These are phyloP conservation scores for Sebastes vulpes DNA, from an alignment of 2,797 vertebrate species.

Conservation along the genomic window DNA sequence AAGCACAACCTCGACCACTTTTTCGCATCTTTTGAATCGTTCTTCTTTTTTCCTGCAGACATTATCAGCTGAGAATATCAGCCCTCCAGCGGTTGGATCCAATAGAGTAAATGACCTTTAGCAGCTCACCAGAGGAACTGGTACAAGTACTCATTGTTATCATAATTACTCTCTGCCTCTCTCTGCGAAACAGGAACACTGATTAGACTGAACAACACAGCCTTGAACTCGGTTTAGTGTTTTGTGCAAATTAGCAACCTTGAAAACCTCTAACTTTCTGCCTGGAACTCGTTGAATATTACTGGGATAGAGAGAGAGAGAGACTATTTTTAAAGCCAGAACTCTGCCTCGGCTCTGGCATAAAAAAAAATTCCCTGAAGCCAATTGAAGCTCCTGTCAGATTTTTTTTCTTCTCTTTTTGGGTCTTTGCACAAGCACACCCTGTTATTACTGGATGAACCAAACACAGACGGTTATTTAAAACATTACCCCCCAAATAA, in stretches of 20 bases:
- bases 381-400: slow-evolving; percentile 16
- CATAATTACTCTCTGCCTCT: slow-evolving; percentile 52
- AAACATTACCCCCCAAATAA: not conserved
- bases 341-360: not conserved
- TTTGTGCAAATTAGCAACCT: slow-evolving; percentile 45
- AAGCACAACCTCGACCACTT: not conserved
- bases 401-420: not conserved
- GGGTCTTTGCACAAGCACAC: not conserved
- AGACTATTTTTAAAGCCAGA: slow-evolving; percentile 7
- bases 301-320: not conserved
- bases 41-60: not conserved
- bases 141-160: slow-evolving; percentile 35
- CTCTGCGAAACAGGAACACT: slow-evolving; percentile 36
- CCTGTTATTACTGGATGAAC: not conserved
- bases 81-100: not conserved
- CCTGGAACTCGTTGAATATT: not conserved
- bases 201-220: slow-evolving; percentile 40
- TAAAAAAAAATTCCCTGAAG: slow-evolving; percentile 23
- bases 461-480: not conserved
- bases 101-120: slow-evolving; percentile 45
- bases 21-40: not conserved
- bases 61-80: not conserved
- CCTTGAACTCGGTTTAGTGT: slow-evolving; percentile 35
- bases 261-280: slow-evolving; percentile 14
- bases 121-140: not conserved